Percentiles rank a stretch among this genome's conserved stretches.
Evolutionary conservation across 1,140 invertebrate species (phyloP).

Genomic region (Dendroctonus valens): DNA sequence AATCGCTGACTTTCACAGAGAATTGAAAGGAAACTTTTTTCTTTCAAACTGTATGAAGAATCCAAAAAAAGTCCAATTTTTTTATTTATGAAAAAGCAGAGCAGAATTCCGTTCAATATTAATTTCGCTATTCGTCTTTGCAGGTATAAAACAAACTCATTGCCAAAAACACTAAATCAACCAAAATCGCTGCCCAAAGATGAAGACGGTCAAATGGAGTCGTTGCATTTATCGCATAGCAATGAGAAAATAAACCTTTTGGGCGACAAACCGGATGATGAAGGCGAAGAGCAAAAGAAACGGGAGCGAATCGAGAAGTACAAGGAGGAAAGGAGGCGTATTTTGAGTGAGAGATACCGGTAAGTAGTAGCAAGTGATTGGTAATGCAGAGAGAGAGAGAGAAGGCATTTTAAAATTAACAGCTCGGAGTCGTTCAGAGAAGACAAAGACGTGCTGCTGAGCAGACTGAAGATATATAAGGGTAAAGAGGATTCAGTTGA

Average conservation of each 20-base stretch:
- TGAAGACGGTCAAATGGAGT: conserved; percentile 35
- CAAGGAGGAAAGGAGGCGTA: conserved; percentile 85
- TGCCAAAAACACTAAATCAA: conserved; percentile 55
- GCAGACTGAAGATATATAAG: conserved; percentile 46
- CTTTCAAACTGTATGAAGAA: too few species aligned
- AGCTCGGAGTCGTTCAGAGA: conserved; percentile 78
- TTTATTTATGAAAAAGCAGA: too few species aligned
- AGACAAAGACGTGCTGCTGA: conserved; percentile 53
- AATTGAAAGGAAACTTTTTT: too few species aligned
- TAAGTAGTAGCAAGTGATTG: conserved; percentile 12
- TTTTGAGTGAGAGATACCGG: conserved; percentile 72
- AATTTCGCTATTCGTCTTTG: conserved; percentile 2
- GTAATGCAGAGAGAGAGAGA: neutral
- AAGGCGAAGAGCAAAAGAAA: conserved; percentile 52
- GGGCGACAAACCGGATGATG: conserved; percentile 40
- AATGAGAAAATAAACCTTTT: conserved; percentile 36
- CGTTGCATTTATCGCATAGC: conserved; percentile 43
- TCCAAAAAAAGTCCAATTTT: too few species aligned
- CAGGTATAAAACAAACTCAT: conserved; percentile 44
- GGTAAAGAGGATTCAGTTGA: conserved; percentile 37
- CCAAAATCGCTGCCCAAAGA: conserved; percentile 58
- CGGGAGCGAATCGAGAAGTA: conserved; percentile 84
- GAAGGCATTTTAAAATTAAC: conserved; percentile 21
- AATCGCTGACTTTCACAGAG: too few species aligned
- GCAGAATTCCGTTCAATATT: too few species aligned